Conservation (phyloP, 2,888 invertebrate genomes). For the Callinectes sapidus region DNA sequence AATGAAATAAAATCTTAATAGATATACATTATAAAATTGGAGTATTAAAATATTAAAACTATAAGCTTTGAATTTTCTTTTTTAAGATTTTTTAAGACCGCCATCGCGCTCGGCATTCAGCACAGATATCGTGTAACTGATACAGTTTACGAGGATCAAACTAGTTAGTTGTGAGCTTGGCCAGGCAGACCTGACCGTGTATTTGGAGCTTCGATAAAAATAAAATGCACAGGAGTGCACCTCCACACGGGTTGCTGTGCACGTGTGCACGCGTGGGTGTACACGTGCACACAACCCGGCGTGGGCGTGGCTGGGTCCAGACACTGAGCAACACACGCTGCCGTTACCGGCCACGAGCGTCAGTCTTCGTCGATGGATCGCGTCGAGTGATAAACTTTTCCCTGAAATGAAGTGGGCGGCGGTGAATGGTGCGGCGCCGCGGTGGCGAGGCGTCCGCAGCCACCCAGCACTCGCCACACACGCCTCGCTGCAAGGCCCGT, state of each 20-base stretch:
- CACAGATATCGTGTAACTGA: constrained; percentile 50
- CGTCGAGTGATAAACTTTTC: not conserved
- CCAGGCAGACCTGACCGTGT: constrained; percentile 14
- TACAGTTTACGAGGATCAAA: constrained; percentile 57
- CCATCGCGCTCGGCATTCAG: not conserved
- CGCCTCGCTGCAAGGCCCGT: not conserved
- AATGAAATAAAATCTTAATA: constrained; percentile 25
- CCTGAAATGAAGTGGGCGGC: constrained; percentile 3
- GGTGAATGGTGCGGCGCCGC: not conserved
- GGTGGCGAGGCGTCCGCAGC: not conserved
- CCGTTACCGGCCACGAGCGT: not conserved
- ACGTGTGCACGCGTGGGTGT: not conserved
- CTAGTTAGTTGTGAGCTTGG: constrained; percentile 40
- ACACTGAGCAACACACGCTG: not conserved
- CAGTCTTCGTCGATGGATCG: not conserved
- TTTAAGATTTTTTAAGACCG: not conserved
- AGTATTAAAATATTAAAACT: constrained; percentile 18
- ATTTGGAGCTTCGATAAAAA: not conserved
- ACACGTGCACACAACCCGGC: not conserved
- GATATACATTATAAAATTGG: constrained; percentile 4
- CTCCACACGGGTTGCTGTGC: not conserved
- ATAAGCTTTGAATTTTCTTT: not conserved
- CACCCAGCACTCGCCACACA: not conserved
- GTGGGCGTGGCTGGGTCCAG: constrained; percentile 1
- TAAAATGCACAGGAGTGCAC: not conserved